phyloP scores from a whole-genome alignment of 2,797 vertebrate species.

The Coregonus sp. region DNA sequence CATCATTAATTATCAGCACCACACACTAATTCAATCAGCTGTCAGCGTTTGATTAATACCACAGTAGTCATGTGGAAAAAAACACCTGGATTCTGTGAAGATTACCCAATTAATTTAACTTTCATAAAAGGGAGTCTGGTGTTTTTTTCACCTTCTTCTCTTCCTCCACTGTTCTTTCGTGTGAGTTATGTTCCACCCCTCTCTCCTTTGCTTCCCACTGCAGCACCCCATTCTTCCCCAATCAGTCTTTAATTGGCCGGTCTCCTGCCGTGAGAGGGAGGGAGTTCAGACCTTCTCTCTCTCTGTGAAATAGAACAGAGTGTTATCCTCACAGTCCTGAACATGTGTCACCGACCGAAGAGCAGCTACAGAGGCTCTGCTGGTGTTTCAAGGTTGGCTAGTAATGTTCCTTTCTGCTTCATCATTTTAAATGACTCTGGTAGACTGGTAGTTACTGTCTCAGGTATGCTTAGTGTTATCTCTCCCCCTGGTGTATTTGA shows the following conservation, averaged over 20 bases:
- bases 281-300: conserved; percentile 3
- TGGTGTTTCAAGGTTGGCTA: not conserved
- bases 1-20: conserved; percentile 53
- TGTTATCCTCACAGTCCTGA: not conserved
- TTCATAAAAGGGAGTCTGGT: conserved; percentile 1
- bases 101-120: conserved; percentile 43
- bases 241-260: conserved; percentile 49
- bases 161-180: conserved; percentile 17
- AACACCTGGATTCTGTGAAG: conserved; percentile 32
- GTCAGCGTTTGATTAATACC: conserved; percentile 49
- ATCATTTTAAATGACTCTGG: not conserved
- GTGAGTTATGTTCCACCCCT: conserved; percentile 2
- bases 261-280: conserved; percentile 16
- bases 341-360: not conserved
- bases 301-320: no score
- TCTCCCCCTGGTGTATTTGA: not conserved
- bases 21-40: conserved; percentile 42
- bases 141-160: not conserved
- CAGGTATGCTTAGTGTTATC: not conserved
- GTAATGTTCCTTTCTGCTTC: not conserved
- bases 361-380: not conserved
- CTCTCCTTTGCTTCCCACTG: conserved; percentile 26
- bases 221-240: conserved; percentile 31
- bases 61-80: conserved; percentile 14
- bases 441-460: not conserved